phyloP scores from a whole-genome alignment of 1,140 invertebrate species.

The Chionoecetes opilio region DNA sequence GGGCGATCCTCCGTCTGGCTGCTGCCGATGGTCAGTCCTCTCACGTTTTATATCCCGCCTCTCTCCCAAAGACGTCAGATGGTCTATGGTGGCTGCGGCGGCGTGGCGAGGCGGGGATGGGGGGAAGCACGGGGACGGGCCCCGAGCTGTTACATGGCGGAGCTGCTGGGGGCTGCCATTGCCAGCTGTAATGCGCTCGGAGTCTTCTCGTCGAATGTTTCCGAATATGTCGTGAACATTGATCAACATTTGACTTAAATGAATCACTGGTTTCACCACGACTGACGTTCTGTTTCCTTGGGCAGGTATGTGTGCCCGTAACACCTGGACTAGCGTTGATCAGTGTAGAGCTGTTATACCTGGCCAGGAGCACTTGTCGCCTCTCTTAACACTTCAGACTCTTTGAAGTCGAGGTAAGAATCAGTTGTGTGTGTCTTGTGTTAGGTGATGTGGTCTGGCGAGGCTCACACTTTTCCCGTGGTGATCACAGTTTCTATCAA shows the following conservation, averaged over 20 bases:
- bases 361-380: background rate
- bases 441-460: background rate
- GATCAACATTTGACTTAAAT: background rate
- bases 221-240: background rate
- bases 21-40: background rate
- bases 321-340: background rate
- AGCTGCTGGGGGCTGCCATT: background rate
- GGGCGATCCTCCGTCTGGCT: constrained; percentile 5
- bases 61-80: background rate
- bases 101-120: background rate
- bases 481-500: background rate
- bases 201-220: background rate
- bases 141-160: constrained; percentile 23
- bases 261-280: background rate
- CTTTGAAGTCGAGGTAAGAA: background rate
- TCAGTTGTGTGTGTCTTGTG: background rate
- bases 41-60: background rate
- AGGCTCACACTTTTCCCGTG: background rate
- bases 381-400: background rate
- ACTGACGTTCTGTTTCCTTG: background rate
- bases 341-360: background rate
- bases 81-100: background rate
- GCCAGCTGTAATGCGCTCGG: background rate
- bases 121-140: background rate
- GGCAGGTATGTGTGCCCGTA: background rate